phyloP scores from a whole-genome alignment of 2,797 vertebrate genomes.

The Moxostoma hubbsi region DNA sequence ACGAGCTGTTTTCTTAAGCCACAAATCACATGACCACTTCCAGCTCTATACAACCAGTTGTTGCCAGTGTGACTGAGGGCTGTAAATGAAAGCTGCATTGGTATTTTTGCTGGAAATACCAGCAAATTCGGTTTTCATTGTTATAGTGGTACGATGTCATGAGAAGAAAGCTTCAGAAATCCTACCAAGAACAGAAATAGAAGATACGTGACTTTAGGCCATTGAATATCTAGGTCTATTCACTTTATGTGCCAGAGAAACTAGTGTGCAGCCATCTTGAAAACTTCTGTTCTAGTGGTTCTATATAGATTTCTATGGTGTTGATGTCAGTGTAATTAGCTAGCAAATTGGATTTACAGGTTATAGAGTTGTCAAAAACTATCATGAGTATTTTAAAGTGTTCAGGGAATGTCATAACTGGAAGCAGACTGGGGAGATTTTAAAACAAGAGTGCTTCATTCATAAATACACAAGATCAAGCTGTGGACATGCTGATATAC shows the following conservation, averaged over 20 bases:
- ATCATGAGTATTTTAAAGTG: too few relatives aligned
- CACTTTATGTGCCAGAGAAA: background rate
- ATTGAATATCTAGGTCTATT: background rate
- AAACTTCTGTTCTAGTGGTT: too few relatives aligned
- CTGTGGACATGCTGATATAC: too few relatives aligned
- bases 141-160: background rate
- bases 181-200: background rate
- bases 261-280: too few relatives aligned
- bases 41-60: conserved; percentile 59
- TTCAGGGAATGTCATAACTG: too few relatives aligned
- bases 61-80: conserved; percentile 35
- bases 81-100: conserved; percentile 27
- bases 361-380: too few relatives aligned
- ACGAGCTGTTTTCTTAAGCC: conserved; percentile 82
- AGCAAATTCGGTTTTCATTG: background rate
- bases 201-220: background rate
- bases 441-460: too few relatives aligned
- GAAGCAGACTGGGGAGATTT: too few relatives aligned
- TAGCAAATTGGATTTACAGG: too few relatives aligned
- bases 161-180: background rate
- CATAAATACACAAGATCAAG: too few relatives aligned
- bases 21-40: conserved; percentile 71
- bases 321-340: too few relatives aligned
- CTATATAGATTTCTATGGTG: too few relatives aligned
- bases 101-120: background rate